Base-by-base conservation (phyloP, 2,888 invertebrate species). In the Caenorhabditis angaria region DNA sequence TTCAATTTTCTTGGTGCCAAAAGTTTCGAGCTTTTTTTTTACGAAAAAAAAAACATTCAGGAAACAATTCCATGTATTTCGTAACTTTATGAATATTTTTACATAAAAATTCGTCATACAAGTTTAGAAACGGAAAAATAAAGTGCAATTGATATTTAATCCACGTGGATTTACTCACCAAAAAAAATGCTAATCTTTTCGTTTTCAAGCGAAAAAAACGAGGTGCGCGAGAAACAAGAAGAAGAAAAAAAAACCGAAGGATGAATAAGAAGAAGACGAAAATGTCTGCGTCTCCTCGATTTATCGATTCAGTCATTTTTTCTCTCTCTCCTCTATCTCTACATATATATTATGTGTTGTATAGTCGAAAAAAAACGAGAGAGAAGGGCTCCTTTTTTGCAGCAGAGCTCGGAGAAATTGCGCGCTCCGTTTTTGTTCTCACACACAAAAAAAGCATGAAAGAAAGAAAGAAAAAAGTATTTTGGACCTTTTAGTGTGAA, bases 221-320 rank as follows among this genome's bases (percentile, higher is more conserved):
- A 41, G 41, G 41, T 41, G 41, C 41, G 41, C 41, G 41, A 14
- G 14, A 14, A 12, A 18, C 3, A 2, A 18, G 18, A 41, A 41
- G 18, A 41, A 41, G 41, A 41, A 18, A 18, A 41, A 41, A 18
- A 41, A 41, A n/a, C n/a, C n/a, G 41, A 41, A 41, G 41, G 18
- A 12, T 18, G 18, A 41, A 41, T 18, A 41, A 41, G 41, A 41
- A 14, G 41, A 14, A 41, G 18, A 41, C 18, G 41, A 3, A 3
- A 41, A 14, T 41, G 41, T 41, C 41, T 41, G 41, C 41, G 41
- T 41, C 41, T 41, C 41, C 32, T 8, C 32, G 41, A 63, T 57
- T 66, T 71, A 71, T 71, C 63, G 71, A 71, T 71, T 71, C 71
- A 71, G 71, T 71, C 66, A 66, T 71, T 71, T 66, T 71, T 60